Percentiles rank a stretch among this genome's conserved stretches.
phyloP scores from a whole-genome alignment of 2,797 vertebrate species.

The Agapornis canus region DNA sequence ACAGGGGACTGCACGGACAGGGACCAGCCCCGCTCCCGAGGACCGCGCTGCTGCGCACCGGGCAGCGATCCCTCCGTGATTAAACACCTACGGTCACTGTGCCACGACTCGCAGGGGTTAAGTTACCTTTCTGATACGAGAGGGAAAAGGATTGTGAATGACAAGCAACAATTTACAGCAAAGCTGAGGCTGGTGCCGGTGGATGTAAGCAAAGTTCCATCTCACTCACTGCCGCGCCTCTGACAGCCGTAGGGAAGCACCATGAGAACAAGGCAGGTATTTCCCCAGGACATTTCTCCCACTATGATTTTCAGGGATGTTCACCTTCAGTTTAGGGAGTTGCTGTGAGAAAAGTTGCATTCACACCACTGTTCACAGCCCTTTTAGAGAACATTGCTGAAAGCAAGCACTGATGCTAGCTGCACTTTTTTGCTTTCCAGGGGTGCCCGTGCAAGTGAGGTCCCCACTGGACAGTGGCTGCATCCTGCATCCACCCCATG shows the following conservation, averaged over 20 bases:
- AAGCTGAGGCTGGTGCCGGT: accelerated
- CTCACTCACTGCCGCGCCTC: background rate
- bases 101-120: background rate
- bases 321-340: background rate
- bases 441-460: background rate
- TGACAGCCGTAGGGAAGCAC: background rate
- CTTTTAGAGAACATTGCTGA: background rate
- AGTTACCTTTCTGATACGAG: background rate
- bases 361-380: accelerated
- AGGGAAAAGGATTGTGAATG: background rate
- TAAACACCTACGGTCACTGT: background rate
- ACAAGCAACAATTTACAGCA: background rate
- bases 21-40: background rate
- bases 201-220: background rate
- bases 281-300: background rate
- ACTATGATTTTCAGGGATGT: accelerated
- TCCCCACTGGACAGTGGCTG: background rate
- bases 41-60: background rate
- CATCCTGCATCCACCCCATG: background rate
- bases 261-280: background rate
- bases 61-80: accelerated
- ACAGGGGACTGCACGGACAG: background rate
- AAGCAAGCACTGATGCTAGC: background rate
- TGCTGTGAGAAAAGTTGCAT: accelerated
- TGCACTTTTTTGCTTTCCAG: background rate